Conservation (phyloP, 2,797 vertebrate species). For the Poecilia velifera region DNA sequence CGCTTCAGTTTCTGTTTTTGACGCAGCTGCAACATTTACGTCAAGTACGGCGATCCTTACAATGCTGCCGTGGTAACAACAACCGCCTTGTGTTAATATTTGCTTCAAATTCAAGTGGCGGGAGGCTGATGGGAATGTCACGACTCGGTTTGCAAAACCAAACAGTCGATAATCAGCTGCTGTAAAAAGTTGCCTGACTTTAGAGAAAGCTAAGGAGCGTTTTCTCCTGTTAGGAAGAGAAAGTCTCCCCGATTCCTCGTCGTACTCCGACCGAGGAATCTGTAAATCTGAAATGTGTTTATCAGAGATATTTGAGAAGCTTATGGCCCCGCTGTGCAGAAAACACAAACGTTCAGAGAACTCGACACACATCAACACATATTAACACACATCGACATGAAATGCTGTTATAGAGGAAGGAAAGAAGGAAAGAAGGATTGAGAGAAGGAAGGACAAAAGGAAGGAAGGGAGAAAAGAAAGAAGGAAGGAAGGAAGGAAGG, state of each 20-base stretch:
- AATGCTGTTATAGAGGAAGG: background rate
- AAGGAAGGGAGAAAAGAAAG: background rate
- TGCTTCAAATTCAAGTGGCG: background rate
- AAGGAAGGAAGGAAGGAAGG: background rate
- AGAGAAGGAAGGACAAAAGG: background rate
- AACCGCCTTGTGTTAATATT: conserved; percentile 8
- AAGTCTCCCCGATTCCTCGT: no score
- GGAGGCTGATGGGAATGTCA: conserved; percentile 4
- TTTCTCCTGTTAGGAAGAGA: background rate
- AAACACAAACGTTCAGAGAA: conserved; percentile 6
- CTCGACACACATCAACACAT: background rate
- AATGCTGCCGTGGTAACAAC: conserved; percentile 22
- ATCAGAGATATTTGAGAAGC: background rate
- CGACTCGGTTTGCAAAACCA: background rate
- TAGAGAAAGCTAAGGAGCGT: background rate
- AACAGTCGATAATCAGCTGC: background rate
- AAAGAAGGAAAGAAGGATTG: background rate
- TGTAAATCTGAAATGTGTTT: background rate
- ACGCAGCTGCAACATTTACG: background rate
- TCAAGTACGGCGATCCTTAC: background rate
- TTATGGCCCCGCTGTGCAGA: background rate
- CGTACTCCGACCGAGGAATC: background rate
- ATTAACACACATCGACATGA: background rate
- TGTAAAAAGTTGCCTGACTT: background rate
- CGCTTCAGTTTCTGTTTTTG: background rate